Evolutionary conservation across 2,888 invertebrate species (phyloP).

Genomic region (Protodeltote pygarga): DNA sequence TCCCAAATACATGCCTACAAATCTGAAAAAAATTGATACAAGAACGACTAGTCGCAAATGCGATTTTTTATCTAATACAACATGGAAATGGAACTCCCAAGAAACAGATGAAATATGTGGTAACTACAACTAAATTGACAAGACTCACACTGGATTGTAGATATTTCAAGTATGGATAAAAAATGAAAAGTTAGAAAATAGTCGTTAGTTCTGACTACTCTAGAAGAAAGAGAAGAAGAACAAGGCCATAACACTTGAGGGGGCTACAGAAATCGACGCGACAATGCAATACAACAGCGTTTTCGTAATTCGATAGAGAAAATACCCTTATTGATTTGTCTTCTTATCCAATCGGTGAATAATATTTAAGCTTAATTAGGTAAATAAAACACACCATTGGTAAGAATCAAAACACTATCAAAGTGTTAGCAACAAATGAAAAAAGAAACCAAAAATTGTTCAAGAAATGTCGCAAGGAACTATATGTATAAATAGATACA

Average conservation of each 20-base stretch:
- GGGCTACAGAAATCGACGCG: neutral
- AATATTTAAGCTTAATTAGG: constrained; percentile 18
- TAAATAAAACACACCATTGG: constrained; percentile 5
- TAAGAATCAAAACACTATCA: constrained; percentile 12
- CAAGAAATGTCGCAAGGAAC: constrained; percentile 34
- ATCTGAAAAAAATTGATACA: neutral
- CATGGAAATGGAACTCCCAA: constrained; percentile 22
- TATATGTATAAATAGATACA: constrained; percentile 38
- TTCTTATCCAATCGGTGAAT: constrained; percentile 18
- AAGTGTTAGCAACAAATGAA: constrained; percentile 34
- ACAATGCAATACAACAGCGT: too few species aligned
- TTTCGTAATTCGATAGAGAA: too few species aligned
- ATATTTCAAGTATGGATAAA: constrained; percentile 29
- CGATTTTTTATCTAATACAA: constrained; percentile 6
- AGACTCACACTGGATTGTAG: constrained; percentile 48
- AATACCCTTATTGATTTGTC: too few species aligned
- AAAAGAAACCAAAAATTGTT: constrained; percentile 28
- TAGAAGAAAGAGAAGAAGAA: constrained; percentile 69
- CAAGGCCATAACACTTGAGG: constrained; percentile 36
- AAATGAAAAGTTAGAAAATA: constrained; percentile 19
- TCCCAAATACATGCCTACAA: neutral
- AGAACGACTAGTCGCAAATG: constrained; percentile 15
- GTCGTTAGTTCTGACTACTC: constrained; percentile 65
- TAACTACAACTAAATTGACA: constrained; percentile 51
- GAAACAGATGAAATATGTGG: constrained; percentile 33